Evolutionary conservation across 2,797 vertebrate genomes (phyloP).

Genomic region (Ambastaia sidthimunki): DNA sequence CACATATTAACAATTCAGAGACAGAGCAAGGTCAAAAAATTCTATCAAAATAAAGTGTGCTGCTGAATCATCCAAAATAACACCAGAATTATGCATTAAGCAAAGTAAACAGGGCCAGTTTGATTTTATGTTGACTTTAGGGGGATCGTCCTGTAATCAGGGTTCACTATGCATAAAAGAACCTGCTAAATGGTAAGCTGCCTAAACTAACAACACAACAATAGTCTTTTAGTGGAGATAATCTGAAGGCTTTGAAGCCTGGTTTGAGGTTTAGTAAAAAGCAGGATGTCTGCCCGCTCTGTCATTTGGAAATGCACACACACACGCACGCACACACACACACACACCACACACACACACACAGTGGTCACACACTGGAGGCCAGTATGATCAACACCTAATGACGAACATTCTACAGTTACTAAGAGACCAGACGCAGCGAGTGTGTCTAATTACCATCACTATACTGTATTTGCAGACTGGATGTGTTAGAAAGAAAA

Average conservation of each 20-base stretch:
- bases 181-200: neutral
- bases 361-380: neutral
- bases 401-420: slow-evolving; percentile 43
- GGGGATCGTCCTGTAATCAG: neutral
- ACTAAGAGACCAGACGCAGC: slow-evolving; percentile 35
- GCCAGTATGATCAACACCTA: neutral
- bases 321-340: neutral
- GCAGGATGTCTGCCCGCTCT: neutral
- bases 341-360: slow-evolving; percentile 3
- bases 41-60: neutral
- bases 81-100: neutral
- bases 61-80: neutral
- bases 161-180: neutral
- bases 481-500: neutral
- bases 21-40: neutral
- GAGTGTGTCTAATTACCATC: slow-evolving; percentile 12
- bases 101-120: neutral
- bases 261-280: neutral
- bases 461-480: slow-evolving; percentile 3
- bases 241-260: slow-evolving; percentile 6
- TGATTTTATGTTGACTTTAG: neutral
- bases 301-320: neutral
- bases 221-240: neutral
- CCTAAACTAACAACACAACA: neutral
- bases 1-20: neutral